These are phyloP conservation scores for Pararge aegeria DNA, from an alignment of 1,140 invertebrate species.

Conservation along the genomic window DNA sequence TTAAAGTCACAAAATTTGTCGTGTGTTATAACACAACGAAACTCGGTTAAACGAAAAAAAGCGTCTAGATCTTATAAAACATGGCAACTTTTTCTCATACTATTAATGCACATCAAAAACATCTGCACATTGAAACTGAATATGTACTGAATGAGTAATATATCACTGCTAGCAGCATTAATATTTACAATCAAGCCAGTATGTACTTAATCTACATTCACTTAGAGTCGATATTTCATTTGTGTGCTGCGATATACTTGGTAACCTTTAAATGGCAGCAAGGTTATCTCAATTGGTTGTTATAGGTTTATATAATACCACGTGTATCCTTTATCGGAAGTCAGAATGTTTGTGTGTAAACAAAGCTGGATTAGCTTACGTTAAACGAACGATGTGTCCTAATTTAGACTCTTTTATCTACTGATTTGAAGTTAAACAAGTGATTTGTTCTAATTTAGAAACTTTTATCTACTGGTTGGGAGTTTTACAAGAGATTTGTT, in stretches of 20 bases:
- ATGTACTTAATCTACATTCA: background rate
- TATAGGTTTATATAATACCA: slow-evolving; percentile 3
- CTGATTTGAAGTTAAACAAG: too few species aligned
- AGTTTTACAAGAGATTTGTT: background rate
- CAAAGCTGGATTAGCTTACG: background rate
- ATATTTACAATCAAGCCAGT: background rate
- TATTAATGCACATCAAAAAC: background rate
- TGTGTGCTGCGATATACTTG: background rate
- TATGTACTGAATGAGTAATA: background rate
- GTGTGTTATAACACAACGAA: too few species aligned
- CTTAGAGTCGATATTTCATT: slow-evolving; percentile 5
- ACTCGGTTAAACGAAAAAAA: too few species aligned
- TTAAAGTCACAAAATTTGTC: too few species aligned
- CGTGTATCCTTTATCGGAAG: slow-evolving; percentile 11
- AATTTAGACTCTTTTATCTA: background rate
- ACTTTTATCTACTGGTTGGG: too few species aligned
- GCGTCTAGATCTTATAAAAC: too few species aligned
- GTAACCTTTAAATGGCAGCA: slow-evolving; percentile 16
- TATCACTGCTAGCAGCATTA: background rate
- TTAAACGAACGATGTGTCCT: background rate
- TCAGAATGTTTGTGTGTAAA: background rate
- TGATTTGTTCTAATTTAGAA: too few species aligned
- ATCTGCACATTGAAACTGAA: background rate
- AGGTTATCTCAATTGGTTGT: slow-evolving; percentile 17
- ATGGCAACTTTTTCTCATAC: background rate